phyloP scores from a whole-genome alignment of 2,888 invertebrate genomes.

The Dastarcus helophoroides region DNA sequence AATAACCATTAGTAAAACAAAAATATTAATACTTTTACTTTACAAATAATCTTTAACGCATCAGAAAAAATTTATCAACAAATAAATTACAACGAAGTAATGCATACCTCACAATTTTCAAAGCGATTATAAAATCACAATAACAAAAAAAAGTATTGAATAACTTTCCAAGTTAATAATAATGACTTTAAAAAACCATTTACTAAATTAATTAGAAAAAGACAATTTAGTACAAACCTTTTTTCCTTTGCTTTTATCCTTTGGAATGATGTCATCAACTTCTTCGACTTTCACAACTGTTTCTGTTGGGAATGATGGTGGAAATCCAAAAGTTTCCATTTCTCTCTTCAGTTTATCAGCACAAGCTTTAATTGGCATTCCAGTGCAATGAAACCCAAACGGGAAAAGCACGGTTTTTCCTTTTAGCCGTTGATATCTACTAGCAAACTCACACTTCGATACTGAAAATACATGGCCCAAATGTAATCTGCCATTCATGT shows the following conservation, averaged over 20 bases:
- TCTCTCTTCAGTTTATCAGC: constrained; percentile 94
- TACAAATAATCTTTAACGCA: too few species aligned
- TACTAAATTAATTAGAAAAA: too few species aligned
- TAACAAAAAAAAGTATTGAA: too few species aligned
- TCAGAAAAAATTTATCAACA: too few species aligned
- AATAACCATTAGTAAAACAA: too few species aligned
- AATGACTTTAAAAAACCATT: too few species aligned
- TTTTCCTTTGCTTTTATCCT: constrained; percentile 88
- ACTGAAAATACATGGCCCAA: constrained; percentile 95
- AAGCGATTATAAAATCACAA: too few species aligned
- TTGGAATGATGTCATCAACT: constrained; percentile 48
- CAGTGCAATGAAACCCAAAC: constrained; percentile 98
- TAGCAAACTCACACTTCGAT: constrained; percentile 96
- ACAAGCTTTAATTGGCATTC: constrained; percentile 99
- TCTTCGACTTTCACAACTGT: constrained; percentile 39
- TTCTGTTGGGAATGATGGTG: constrained; percentile 76
- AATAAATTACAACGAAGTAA: too few species aligned
- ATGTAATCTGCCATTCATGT: constrained; percentile 98
- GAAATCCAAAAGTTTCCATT: constrained; percentile 82
- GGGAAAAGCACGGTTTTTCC: constrained; percentile 90
- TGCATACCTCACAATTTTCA: too few species aligned
- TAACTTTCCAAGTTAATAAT: too few species aligned
- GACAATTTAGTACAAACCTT: constrained; percentile 50
- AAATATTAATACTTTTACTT: too few species aligned
- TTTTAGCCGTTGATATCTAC: constrained; percentile 81